phyloP scores from a whole-genome alignment of 1,140 invertebrate genomes.

The Spodoptera frugiperda region DNA sequence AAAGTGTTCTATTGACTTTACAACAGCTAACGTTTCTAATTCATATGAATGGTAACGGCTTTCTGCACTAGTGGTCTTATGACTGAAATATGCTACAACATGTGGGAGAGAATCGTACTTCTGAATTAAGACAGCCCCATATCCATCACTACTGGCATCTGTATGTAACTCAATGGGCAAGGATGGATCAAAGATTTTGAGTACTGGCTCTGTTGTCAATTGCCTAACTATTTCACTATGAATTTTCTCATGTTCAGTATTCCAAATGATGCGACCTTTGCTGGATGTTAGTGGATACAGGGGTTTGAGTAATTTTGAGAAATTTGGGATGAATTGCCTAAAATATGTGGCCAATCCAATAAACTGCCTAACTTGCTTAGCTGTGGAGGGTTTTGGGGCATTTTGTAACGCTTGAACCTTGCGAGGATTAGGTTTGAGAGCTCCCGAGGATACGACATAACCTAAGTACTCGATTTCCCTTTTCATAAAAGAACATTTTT shows the following conservation, averaged over 20 bases:
- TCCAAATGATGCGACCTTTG: conserved; percentile 46
- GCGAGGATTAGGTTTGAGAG: conserved; percentile 50
- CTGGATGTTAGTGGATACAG: conserved; percentile 51
- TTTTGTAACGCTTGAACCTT: conserved; percentile 55
- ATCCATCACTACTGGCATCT: conserved; percentile 51
- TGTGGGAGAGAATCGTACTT: conserved; percentile 75
- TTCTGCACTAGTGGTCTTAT: conserved; percentile 67
- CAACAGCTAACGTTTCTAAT: conserved; percentile 78
- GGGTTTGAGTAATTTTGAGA: conserved; percentile 54
- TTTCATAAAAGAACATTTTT: conserved; percentile 62
- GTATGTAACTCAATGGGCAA: conserved; percentile 71
- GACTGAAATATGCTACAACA: conserved; percentile 77
- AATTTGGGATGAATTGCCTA: conserved; percentile 24
- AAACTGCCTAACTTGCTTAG: conserved; percentile 60
- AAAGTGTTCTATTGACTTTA: conserved; percentile 63
- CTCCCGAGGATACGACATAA: conserved; percentile 38
- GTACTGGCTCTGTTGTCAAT: conserved; percentile 61
- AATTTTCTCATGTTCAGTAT: conserved; percentile 46
- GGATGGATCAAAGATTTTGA: conserved; percentile 65
- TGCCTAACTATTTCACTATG: conserved; percentile 42
- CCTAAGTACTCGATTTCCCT: conserved; percentile 53
- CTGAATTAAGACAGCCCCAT: conserved; percentile 65
- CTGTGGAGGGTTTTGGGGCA: conserved; percentile 56
- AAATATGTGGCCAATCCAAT: conserved; percentile 61
- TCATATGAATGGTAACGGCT: conserved; percentile 69